Base-by-base conservation (phyloP, 2,888 invertebrate species). In the Azorinus chamasolen region DNA sequence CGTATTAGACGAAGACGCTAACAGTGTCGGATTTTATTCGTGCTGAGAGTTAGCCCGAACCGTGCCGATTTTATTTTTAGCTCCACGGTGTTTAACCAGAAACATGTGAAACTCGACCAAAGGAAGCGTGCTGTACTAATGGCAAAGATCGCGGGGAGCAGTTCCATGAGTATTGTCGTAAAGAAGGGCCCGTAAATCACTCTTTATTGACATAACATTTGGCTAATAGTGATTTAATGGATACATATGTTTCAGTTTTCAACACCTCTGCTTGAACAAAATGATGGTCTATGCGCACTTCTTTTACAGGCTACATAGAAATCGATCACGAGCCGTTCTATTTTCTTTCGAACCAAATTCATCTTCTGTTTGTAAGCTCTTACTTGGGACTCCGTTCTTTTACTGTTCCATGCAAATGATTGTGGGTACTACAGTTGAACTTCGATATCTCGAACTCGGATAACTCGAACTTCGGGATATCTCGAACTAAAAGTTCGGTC, bases 31-130 rank as follows among this genome's bases (percentile, higher is more conserved):
- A 73, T 57, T 57, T 50, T 51, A 24, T 27, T 54, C 73, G n/a
- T 48, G 69, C 69, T 73, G 69, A 24, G 78, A 46, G 48, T 64
- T 62, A 43, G 64, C 53, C 37, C 53, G 48, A 69, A 63, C 63
- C 54, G 69, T 72, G 78, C 50, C 55, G 59, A 54, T 68, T 68
- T 78, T 63, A 59, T 32, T 46, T 45, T 53, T 39, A n/a, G 27
- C 58, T 53, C 61, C 3, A 55, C 59, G 37, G 64, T n/a, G n/a
- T n/a, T 46, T 50, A 78, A 78, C 72, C 24, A 53, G 25, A 46
- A 78, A 68, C 78, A 78, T 53, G 68, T 78, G 78, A 61, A 54
- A 51, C 22, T 55, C 14, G 69, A 78, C 72, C 72, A 45, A 22
- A 77, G 32, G 27, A 46, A 45, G 54, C 25, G 48, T 24, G 20